Percentiles rank a stretch among this genome's conserved stretches.
phyloP scores from a whole-genome alignment of 2,113 vertebrate species.

The Campylomormyrus numenius region DNA sequence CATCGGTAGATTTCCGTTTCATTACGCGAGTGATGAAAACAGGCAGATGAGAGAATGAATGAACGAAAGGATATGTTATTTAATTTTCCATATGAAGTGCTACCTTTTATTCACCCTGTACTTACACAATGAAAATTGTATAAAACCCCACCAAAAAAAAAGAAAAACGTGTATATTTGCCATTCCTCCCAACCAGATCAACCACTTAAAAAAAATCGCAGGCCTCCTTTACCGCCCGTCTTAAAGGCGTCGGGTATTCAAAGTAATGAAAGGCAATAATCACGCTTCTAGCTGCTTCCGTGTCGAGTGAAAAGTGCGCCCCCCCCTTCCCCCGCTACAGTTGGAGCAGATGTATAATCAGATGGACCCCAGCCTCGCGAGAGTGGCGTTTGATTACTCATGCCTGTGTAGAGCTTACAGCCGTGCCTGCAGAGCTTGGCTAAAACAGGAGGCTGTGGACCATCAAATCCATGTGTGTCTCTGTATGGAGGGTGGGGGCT shows the following conservation, averaged over 20 bases:
- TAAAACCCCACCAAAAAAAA: background rate
- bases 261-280: background rate
- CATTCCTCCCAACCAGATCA: background rate
- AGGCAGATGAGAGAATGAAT: background rate
- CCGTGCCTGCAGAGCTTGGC: background rate
- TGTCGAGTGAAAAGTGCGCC: background rate
- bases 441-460: background rate
- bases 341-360: constrained; percentile 3
- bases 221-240: background rate
- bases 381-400: background rate
- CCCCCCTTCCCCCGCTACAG: background rate
- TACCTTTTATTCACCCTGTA: background rate
- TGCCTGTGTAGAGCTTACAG: background rate
- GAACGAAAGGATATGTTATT: background rate
- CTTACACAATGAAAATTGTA: background rate
- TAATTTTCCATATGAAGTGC: background rate
- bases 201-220: background rate
- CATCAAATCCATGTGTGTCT: background rate
- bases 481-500: background rate
- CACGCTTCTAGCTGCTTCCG: background rate
- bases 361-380: background rate
- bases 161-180: background rate
- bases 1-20: background rate
- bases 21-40: background rate
- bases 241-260: background rate